Base-by-base conservation (phyloP, 2,797 vertebrate genomes). In the Delichon dasypus region DNA sequence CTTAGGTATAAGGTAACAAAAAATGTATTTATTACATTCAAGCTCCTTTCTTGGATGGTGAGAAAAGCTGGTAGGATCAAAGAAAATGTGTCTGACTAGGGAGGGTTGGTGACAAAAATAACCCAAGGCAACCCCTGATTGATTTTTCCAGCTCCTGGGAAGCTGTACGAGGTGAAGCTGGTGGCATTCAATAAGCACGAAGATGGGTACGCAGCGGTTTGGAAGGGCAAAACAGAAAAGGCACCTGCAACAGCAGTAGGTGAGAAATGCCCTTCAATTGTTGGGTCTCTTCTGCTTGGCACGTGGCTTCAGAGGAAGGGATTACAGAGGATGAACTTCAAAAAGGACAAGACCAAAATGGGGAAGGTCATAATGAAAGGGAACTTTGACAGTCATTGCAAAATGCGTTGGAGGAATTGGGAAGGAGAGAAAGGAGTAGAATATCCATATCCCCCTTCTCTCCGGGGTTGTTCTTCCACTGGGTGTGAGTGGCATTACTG, bases 191-290 rank as follows among this genome's bases (percentile, higher is more conserved):
- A 98, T 96, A 99, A 99, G 87, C 99, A 99, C 1, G 98, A 98
- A 67, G 99, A 99, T 2, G 99, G 99, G 91, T 99, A 99, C 0
- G 98, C 99, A 3, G 99, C 98, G 0, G 98, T 99, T 89, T 99
- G 99, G 99, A 99, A 99, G 86, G 99, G 99, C 90, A 98, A 98
- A 93, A 99, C 99, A 0, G 99, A 99, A 82, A 99, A 98, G 93
- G 96, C 97, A 13, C 97, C 97, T 12, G 96, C 54, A 0, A 61
- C 97, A 90, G 97, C 94, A 55, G 97, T 92, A 96, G 97, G 99
- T 99, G 96, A 96, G 97, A 47, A 88, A 55, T 22, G 27, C 14
- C 53, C 45, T 80, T 85, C n/a, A 5, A 1, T 64, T 61, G 22
- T 60, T 65, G 40, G 84, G n/a, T 94, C 54, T 83, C 47, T 81